A percentile compares a stretch with the other conserved stretches of the same genome.
phyloP scores from a whole-genome alignment of 2,797 vertebrate genomes.

The Pipistrellus nathusii region DNA sequence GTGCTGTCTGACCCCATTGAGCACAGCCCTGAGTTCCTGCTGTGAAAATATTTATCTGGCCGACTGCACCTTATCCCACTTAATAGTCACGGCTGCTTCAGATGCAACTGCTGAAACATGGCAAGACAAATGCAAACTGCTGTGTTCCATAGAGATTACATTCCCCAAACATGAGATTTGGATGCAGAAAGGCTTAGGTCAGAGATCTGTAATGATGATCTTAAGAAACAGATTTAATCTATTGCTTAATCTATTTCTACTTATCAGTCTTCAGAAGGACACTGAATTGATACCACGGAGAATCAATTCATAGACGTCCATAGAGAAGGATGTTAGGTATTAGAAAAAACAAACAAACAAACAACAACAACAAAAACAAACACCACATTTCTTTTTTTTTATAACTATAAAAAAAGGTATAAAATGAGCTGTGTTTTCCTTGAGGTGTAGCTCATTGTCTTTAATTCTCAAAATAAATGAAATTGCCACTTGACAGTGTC shows the following conservation, averaged over 20 bases:
- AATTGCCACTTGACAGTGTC: not conserved
- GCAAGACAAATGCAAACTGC: not conserved
- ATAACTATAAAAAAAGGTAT: not conserved
- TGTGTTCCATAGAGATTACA: not conserved
- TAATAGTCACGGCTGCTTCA: not conserved
- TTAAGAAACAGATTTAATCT: slow-evolving; percentile 25
- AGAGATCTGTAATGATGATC: not conserved
- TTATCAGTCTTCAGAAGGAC: not conserved
- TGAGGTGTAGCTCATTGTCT: not conserved
- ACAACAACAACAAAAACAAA: too few relatives aligned
- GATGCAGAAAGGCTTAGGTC: not conserved
- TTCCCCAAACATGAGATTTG: not conserved
- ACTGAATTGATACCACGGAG: not conserved
- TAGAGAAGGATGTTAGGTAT: not conserved
- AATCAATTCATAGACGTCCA: not conserved
- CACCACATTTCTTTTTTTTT: not conserved
- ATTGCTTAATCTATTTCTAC: not conserved
- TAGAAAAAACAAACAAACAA: not conserved
- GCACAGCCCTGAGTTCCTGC: not conserved
- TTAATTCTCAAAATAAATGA: not conserved
- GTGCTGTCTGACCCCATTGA: not conserved
- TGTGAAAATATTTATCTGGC: not conserved
- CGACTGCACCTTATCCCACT: not conserved
- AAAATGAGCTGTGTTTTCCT: not conserved
- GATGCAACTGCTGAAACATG: not conserved